These are phyloP conservation scores for Cyanoliseus patagonus DNA, from an alignment of 2,113 vertebrate species.

Conservation along the genomic window DNA sequence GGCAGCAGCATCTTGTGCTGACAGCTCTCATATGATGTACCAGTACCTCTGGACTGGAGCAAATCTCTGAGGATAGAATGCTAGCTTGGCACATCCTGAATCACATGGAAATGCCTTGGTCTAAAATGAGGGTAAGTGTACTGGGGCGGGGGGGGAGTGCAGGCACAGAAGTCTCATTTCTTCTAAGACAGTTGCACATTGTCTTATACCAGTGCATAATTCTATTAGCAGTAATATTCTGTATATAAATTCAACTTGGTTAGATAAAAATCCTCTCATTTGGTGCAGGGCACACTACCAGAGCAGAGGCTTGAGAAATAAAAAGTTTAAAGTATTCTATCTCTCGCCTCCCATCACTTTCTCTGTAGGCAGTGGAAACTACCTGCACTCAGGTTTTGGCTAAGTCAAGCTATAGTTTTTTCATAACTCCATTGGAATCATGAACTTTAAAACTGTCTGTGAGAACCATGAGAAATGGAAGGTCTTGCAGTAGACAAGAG, in stretches of 20 bases:
- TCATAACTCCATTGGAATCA: neutral
- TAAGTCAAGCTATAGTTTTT: neutral
- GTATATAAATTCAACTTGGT: neutral
- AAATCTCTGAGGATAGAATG: neutral
- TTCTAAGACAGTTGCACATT: neutral
- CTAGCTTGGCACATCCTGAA: neutral
- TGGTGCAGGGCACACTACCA: neutral
- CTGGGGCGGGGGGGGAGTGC: fast-evolving
- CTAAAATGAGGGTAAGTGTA: neutral
- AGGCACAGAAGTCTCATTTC: neutral
- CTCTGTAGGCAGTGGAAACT: neutral
- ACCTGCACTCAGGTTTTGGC: neutral
- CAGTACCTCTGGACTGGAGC: neutral
- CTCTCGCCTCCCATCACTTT: neutral
- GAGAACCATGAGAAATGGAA: neutral
- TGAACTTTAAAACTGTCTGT: neutral
- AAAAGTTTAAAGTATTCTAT: neutral
- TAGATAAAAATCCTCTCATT: neutral
- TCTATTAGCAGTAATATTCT: neutral
- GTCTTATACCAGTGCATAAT: neutral
- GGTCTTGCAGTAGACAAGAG: neutral
- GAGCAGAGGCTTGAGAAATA: neutral
- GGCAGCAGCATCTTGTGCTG: neutral
- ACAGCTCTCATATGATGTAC: neutral
- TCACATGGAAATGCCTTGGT: neutral